Conservation (phyloP, 2,888 invertebrate genomes). For the Sesia bembeciformis region DNA sequence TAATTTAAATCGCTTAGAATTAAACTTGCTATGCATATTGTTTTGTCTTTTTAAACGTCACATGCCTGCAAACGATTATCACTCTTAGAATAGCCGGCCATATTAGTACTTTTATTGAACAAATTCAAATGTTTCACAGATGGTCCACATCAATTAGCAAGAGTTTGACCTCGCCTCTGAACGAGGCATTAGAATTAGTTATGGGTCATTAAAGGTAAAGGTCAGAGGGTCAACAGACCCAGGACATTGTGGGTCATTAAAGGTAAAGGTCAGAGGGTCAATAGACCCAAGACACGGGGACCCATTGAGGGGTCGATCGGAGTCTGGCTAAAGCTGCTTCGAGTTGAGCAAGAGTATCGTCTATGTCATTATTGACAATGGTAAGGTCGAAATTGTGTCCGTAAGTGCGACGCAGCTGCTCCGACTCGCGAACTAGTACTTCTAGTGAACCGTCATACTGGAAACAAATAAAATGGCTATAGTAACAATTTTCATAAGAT, state of each 20-base stretch:
- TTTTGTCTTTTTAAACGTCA: no score
- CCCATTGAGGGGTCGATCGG: conserved; percentile 95
- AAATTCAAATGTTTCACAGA: no score
- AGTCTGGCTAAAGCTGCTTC: conserved; percentile 94
- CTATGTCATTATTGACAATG: conserved; percentile 99
- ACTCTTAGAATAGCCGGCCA: no score
- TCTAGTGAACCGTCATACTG: conserved; percentile 99
- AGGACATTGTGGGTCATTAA: conserved; percentile 65
- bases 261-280: conserved; percentile 69
- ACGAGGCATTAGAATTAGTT: not conserved
- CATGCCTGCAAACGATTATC: no score
- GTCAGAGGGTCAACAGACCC: conserved; percentile 89
- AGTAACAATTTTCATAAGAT: no score
- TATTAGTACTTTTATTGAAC: no score
- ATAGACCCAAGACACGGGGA: conserved; percentile 98
- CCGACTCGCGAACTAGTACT: conserved; percentile 95
- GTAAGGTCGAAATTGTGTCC: conserved; percentile 99
- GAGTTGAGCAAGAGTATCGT: conserved; percentile 95
- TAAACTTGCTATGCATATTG: no score
- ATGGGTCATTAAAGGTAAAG: conserved; percentile 19
- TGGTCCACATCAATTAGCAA: no score
- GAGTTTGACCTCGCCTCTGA: no score
- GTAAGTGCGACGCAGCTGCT: conserved; percentile 96
- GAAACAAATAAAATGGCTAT: conserved; percentile 31
- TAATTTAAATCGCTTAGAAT: no score